phyloP scores from a whole-genome alignment of 2,797 vertebrate genomes.

The Pantherophis vulpinus region DNA sequence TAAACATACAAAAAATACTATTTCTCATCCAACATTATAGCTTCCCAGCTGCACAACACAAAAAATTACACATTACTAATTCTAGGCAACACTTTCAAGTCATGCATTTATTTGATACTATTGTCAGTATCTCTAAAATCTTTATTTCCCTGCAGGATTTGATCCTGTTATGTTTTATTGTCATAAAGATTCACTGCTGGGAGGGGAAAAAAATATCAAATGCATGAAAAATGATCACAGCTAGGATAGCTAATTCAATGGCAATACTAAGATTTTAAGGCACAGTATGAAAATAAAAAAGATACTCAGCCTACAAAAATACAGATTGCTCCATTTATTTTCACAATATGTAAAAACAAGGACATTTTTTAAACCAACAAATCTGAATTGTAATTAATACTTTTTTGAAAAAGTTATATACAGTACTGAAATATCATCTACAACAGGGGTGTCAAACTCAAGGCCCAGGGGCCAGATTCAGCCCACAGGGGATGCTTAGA shows the following conservation, averaged over 20 bases:
- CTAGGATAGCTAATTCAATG: background rate
- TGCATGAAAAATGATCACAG: constrained; percentile 12
- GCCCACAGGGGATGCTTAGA: too few relatives aligned
- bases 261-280: constrained; percentile 15
- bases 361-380: background rate
- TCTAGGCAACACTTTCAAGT: constrained; percentile 30
- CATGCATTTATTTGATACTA: constrained; percentile 12
- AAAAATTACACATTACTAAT: constrained; percentile 25
- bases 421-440: background rate
- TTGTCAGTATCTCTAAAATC: constrained; percentile 9
- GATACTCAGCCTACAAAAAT: background rate
- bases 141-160: background rate
- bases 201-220: constrained; percentile 21
- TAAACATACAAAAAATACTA: constrained; percentile 31
- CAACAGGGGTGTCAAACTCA: too few relatives aligned
- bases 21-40: constrained; percentile 54
- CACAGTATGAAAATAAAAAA: background rate
- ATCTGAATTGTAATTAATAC: background rate
- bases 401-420: background rate
- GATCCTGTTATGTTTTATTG: constrained; percentile 18
- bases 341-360: background rate
- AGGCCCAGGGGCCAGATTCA: too few relatives aligned
- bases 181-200: background rate
- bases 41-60: background rate
- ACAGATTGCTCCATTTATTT: background rate